Evolutionary conservation across 2,797 vertebrate genomes (phyloP), one percentile per base, ranked within the genome.

Genomic region (Cetoscarus ocellatus): DNA sequence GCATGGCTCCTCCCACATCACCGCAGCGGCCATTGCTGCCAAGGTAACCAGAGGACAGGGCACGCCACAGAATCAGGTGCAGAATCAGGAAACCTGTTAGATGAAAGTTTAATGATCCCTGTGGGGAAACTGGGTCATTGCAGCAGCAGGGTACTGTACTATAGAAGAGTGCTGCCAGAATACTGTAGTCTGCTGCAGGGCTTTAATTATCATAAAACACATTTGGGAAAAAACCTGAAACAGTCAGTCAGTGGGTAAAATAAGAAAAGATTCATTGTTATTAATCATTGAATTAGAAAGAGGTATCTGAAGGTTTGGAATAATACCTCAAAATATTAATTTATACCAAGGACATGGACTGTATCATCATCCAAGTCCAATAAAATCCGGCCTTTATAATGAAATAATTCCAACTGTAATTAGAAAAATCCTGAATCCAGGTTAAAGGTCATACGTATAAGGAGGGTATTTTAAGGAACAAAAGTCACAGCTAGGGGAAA

Each of bases 1-100:
- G 83, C 92, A 93, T 3, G 89, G 91, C 79, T 93, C 93, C 77
- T 93, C 94, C 71, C 93, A 95, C 89, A 99, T 99, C 94, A 99
- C 97, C 13, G 96, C 97, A 77, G 97, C 97, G 51, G 97, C 97
- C 60, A 97, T 98, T 72, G 97, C 97, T 91, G 97, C 97, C 80
- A 99, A 98, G 96, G 98, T 98, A 91, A 88, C 59, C 19, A 2
- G 42, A 15, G 3, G 15, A 15, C 40, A 13, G 50, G 63, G 67
- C 38, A 2, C 17, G 4, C 8, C 3, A 42, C 18, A 18, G 38
- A 8, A 61, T 42, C 19, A 40, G 27, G 7, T 4, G 64, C 59
- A 64, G 54, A 62, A 10, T 47, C 62, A 58, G 62, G 58, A 69
- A 65, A 62, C 36, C 11, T 55, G 68, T 58, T 44, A 15, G 63